Base-by-base conservation (phyloP, 2,888 invertebrate species). In the Hermaeophaga mercurialis region DNA sequence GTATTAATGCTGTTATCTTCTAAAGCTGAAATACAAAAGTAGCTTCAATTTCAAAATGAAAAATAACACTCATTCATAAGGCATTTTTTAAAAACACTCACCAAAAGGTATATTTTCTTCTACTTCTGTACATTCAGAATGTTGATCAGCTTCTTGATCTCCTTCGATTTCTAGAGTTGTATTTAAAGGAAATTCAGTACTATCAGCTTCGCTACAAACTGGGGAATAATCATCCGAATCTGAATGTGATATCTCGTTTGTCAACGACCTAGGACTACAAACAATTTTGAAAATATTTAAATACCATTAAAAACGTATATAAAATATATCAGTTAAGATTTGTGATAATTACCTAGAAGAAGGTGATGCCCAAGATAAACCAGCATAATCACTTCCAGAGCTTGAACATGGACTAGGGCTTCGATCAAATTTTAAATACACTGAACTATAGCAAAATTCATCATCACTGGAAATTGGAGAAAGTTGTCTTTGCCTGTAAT, bases 161-260 rank as follows among this genome's bases (percentile, higher is more conserved):
- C 11, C 43, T 18, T 24, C 33, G 3, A 6, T 24, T 9, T 33
- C 41, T 41, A 19, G 12, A 43, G 8, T 15, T 4, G 6, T 14
- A 24, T n/a, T 28, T 24, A 31, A 11, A 24, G 45, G 22, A 33
- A 31, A 54, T 46, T 54, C 54, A 5, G 56, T 34, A n/a, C 58
- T 58, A 62, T 81, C 82, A n/a, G 72, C 74, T 53, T 82, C 82
- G 58, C 85, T 86, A 67, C 86, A 87, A 15, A 87, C 84, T 0
- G 87, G 87, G 49, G 87, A 87, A 70, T 85, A 85, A 45, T 84
- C 81, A 14, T 84, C 84, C 0, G 84, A 84, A 71, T 84, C 84
- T 1, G 82, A 82, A 54, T 70, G 72, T 41, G 61, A 61, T 2
- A 55, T 41, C 24, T 56, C 47, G 2, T 50, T 33, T 17, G 19